Base-by-base conservation (phyloP, 2,797 vertebrate species). In the Gallinago stenura region DNA sequence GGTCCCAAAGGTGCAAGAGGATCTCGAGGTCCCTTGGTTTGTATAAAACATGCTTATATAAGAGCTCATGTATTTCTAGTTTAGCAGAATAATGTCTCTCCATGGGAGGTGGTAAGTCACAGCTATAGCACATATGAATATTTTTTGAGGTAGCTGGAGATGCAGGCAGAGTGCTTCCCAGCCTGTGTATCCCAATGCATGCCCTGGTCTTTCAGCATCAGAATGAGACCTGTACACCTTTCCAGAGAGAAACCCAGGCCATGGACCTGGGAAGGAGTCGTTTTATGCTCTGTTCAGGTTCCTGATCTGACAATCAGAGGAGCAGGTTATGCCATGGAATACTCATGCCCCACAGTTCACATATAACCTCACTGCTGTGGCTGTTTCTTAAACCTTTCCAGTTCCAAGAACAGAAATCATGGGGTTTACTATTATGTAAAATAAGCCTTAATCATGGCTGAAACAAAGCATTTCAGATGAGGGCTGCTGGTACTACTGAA, bases 1-100 rank as follows among this genome's bases (percentile, higher is more conserved):
- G 99, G 99, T 72, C 98, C 98, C 48, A 99, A 99, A 98, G 99
- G 99, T 61, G 97, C 98, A 98, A 98, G 99, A 95, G 99, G 99
- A 98, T 99, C 99, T 79, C 98, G 99, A 98, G 99, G 99, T 92
- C 93, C 98, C 56, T 83, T 97, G 97, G 99, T 99, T 92, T 94
- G 98, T 98, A 96, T 20, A 85, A 64, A 80, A 79, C 62, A 66
- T 54, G 64, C 15, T 95, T 95, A 83, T 53, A 84, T 93, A 86
- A 95, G 57, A 73, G 53, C 17, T 83, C 4, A 7, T 12, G 3
- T 75, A 14, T 88, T 88, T 91, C 71, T 50, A 16, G 15, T 87
- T 89, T 83, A 73, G 60, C 69, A 80, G 68, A 64, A 71, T 53
- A 0, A 0, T 31, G 9, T 73, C 12, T 72, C 68, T 82, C 37